Base-by-base conservation (phyloP, 1,140 invertebrate genomes). In the Sipha flava region DNA sequence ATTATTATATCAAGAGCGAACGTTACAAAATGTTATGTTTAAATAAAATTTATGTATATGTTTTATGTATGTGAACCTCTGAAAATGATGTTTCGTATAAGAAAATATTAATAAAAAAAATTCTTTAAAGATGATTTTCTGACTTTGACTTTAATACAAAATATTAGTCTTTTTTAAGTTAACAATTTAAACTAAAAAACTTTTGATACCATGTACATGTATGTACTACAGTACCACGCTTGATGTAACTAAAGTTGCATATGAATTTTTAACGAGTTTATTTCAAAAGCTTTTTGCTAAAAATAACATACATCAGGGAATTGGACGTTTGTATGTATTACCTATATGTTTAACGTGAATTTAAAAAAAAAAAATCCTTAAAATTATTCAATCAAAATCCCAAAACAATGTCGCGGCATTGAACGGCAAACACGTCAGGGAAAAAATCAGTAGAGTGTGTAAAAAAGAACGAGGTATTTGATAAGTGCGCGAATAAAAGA, bases 211-310 rank as follows among this genome's bases (percentile, higher is more conserved):
- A 29, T 0, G 66, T 29, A 31, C 40, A 23, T n/a, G 66, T 40
- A 40, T 10, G 6, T 18, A 49, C n/a, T 18, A 18, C n/a, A 18
- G 18, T 43, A 43, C 40, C 40, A 10, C 40, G 37, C 10, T 6
- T 40, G 37, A 49, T 49, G 45, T 68, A 68, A n/a, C n/a, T 40
- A 37, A 23, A 45, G 66, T 70, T 1, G 16, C 9, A 70, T 47
- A 26, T 47, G 66, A 70, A 70, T 70, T 70, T 68, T 70, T 70
- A 70, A 70, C 66, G 66, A 70, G 66, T 70, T 70, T 70, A 70
- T 70, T 47, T 29, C 66, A 70, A 70, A 70, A 70, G 66, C 43
- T 70, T n/a, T 70, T 70, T 31, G 23, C 66, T 7, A 47, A 70
- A 70, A 70, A 70, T 23, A 47, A 70, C 66, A 29, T 43, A 47